Evolutionary conservation across 2,888 invertebrate species (phyloP).

Genomic region (Artemia sp.): DNA sequence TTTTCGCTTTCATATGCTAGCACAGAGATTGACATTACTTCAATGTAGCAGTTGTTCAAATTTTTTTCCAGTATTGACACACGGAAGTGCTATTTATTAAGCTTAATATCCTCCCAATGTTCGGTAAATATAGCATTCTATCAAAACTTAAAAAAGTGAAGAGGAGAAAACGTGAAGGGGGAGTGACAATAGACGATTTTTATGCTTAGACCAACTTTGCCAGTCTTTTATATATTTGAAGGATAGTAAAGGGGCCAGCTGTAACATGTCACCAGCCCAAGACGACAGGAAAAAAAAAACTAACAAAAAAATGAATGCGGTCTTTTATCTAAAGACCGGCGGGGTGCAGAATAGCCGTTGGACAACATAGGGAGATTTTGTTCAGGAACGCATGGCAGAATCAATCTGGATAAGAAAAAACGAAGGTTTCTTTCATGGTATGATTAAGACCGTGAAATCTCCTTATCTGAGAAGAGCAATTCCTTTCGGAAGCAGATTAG

Average conservation of each 20-base stretch:
- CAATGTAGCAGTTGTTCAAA: too few relatives aligned
- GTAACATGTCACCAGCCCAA: conserved; percentile 2
- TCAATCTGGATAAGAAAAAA: conserved; percentile 11
- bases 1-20: too few relatives aligned
- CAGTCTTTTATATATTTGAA: too few relatives aligned
- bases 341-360: conserved; percentile 15
- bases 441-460: conserved; percentile 13
- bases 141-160: too few relatives aligned
- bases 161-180: too few relatives aligned
- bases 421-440: conserved; percentile 14
- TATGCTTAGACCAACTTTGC: too few relatives aligned
- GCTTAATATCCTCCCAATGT: too few relatives aligned
- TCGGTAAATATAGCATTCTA: too few relatives aligned
- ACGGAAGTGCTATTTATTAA: too few relatives aligned
- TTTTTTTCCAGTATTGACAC: too few relatives aligned
- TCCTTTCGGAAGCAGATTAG: conserved; percentile 8
- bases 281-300: neutral
- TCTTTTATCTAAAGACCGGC: conserved; percentile 15
- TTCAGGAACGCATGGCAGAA: conserved; percentile 15
- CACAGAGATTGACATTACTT: too few relatives aligned
- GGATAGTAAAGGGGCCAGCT: neutral
- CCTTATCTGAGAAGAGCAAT: neutral
- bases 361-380: conserved; percentile 15
- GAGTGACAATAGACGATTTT: too few relatives aligned
- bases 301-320: conserved; percentile 14